phyloP scores from a whole-genome alignment of 2,797 vertebrate species.

The Sciurus carolinensis region DNA sequence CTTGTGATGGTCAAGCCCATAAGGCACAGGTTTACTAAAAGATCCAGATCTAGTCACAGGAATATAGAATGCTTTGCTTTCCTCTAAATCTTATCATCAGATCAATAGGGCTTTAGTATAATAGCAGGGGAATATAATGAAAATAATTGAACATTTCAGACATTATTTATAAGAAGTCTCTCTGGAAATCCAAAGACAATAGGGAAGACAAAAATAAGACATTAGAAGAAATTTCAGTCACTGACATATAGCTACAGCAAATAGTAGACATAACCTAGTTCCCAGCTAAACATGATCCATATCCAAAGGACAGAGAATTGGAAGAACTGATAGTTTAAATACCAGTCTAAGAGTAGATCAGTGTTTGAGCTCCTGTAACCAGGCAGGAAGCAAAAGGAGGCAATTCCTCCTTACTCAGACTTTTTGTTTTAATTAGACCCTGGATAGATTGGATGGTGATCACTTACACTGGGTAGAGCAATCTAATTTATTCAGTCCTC shows the following conservation, averaged over 20 bases:
- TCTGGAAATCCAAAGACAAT: neutral
- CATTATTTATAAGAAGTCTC: neutral
- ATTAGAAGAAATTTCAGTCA: neutral
- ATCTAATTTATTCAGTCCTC: neutral
- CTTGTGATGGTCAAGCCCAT: neutral
- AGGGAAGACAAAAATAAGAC: neutral
- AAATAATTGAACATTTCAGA: neutral
- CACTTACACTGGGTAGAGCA: neutral
- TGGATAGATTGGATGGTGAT: neutral
- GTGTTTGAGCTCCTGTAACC: neutral
- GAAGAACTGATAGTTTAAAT: neutral
- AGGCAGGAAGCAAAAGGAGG: neutral
- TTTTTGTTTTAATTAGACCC: neutral
- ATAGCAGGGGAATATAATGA: neutral
- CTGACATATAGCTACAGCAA: neutral
- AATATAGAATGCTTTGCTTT: neutral
- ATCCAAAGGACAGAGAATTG: neutral
- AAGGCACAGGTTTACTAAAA: neutral
- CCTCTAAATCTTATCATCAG: neutral
- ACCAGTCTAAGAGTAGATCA: neutral
- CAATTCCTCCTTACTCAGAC: neutral
- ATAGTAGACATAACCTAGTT: neutral
- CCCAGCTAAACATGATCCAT: neutral
- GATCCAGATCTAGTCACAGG: neutral
- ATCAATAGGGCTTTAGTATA: neutral